phyloP scores from a whole-genome alignment of 2,888 invertebrate species.

The Villa cingulata region DNA sequence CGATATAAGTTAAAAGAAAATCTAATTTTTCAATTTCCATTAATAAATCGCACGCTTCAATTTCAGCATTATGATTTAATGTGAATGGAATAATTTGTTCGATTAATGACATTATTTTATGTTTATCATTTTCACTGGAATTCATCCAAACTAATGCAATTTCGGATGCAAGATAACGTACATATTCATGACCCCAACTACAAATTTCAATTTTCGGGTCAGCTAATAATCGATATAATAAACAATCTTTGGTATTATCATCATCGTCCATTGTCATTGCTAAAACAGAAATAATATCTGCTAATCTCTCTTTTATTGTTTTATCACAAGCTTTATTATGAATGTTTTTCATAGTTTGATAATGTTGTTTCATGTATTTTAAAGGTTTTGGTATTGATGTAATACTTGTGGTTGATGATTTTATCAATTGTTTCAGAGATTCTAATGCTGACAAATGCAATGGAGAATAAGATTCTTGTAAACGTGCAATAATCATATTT shows the following conservation, averaged over 20 bases:
- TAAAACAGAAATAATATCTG: conserved; percentile 84
- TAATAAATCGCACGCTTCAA: conserved; percentile 86
- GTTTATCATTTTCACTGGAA: conserved; percentile 24
- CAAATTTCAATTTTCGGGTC: conserved; percentile 59
- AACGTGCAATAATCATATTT: conserved; percentile 62
- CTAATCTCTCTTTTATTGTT: conserved; percentile 60
- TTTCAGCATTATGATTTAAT: conserved; percentile 88
- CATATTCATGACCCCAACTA: conserved; percentile 96
- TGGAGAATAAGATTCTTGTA: conserved; percentile 43
- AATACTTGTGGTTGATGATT: conserved; percentile 92
- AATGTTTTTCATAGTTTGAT: conserved; percentile 62
- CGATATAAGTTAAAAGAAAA: conserved; percentile 65
- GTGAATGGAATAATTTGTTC: conserved; percentile 76
- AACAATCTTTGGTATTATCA: conserved; percentile 51
- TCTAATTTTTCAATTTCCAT: conserved; percentile 87
- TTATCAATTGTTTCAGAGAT: conserved; percentile 66
- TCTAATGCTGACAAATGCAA: conserved; percentile 67
- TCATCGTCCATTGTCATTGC: conserved; percentile 70
- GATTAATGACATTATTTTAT: conserved; percentile 53
- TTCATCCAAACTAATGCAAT: conserved; percentile 67
- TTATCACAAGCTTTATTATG: conserved; percentile 59
- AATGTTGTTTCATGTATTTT: conserved; percentile 80
- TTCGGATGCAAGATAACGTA: conserved; percentile 68
- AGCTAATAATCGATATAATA: conserved; percentile 61
- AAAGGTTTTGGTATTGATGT: conserved; percentile 93